Evolutionary conservation across 92 coral and sea anemone genomes (phyloP), one percentile per base, ranked within the genome.

Genomic region (Palythoa heliodiscus): DNA sequence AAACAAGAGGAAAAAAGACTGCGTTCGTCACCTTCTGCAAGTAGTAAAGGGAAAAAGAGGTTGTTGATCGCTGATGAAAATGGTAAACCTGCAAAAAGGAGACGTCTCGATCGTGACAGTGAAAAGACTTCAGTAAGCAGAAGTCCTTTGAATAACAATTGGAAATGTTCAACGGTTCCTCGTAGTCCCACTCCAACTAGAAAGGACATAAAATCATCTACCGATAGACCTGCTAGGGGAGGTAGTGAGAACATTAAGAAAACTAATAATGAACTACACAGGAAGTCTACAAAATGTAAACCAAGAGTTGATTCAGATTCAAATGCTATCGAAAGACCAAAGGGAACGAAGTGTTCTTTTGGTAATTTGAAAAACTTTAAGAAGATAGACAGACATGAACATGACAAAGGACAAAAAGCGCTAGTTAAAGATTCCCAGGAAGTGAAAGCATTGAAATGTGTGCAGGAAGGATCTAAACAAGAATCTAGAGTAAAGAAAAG

Each of bases 11-110:
- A 24, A 66, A 80, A 52, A 20, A 25, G 20, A 20, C 60, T 23
- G 16, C 24, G 61, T 80, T 64, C 22, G 24, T 66, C 63, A 67
- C 58, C 50, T 52, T 20, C 60, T 79, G 7, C 84, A 16, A 60
- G 7, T 13, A 23, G 74, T 14, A 80, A 80, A 52, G 74, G 84
- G 55, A 80, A 67, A 12, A 80, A 80, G 60, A 66, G 84, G 40
- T 64, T 67, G 25, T 15, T 54, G 4, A 52, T 15, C 5, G 20
- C 43, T 20, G 17, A 80, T 48, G 55, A 80, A 66, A 29, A 63
- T 10, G 63, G 66, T 20, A 80, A 67, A 16, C 74, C 73, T 47
- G 38, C 20, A 16, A 80, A 80, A 66, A 80, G 75, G 47, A 48
- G 22, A 67, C 84, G 84, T 47, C 61, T 80, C 7, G 47, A 43